A percentile compares a stretch with the other conserved stretches of the same genome.
These are phyloP conservation scores for Melangyna quadrimaculata DNA, from an alignment of 2,888 invertebrate species.

Conservation along the genomic window DNA sequence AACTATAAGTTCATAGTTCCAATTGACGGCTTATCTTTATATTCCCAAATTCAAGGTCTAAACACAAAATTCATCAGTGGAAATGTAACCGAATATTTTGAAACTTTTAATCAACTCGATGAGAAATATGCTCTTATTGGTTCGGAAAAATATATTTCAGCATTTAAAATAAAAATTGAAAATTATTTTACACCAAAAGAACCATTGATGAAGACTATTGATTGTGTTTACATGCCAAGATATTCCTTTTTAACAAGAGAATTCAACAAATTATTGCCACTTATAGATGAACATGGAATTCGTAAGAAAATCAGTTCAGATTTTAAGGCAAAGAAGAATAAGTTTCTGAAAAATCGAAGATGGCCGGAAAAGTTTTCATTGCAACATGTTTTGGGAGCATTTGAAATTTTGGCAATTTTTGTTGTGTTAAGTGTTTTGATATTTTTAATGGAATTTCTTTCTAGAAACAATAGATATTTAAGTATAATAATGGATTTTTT, in stretches of 20 bases:
- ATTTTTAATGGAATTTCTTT: background rate
- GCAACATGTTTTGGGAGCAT: background rate
- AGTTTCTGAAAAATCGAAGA: background rate
- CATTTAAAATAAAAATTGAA: background rate
- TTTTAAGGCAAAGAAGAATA: background rate
- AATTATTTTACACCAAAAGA: background rate
- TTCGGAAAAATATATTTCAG: background rate
- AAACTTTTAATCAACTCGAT: background rate
- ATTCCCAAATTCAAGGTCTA: background rate
- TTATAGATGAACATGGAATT: background rate
- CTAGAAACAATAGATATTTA: background rate
- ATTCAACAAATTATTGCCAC: background rate
- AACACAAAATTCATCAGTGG: background rate
- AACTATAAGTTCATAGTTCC: background rate
- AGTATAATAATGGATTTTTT: background rate
- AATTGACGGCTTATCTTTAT: background rate
- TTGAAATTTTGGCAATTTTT: background rate
- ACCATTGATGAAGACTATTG: background rate
- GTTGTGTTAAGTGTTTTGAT: background rate
- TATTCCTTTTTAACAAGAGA: background rate
- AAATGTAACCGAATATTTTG: background rate
- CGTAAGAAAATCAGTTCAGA: background rate
- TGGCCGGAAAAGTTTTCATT: background rate
- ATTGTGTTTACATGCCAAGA: background rate
- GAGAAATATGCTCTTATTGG: background rate